Evolutionary conservation across 2,113 vertebrate genomes (phyloP), one percentile per base, ranked within the genome.

Genomic region (Agapornis roseicollis): DNA sequence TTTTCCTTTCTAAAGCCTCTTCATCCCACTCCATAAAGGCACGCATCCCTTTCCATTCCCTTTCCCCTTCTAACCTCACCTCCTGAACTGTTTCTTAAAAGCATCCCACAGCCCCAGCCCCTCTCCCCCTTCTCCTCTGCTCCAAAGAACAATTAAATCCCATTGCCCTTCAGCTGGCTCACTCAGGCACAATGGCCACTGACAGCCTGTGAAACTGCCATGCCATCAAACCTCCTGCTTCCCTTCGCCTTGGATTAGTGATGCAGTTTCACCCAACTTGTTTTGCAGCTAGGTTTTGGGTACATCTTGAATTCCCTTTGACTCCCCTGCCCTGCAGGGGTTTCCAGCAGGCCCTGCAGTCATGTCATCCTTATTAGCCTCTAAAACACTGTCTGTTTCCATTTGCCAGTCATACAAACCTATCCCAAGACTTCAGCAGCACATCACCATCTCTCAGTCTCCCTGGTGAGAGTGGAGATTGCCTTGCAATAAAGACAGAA

Each of bases 81-180:
- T 95, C 58, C 88, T 83, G 74, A 95, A 95, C 71, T 25, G 31
- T 12, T 41, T 77, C 66, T 61, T 46, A 61, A 86, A 91, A 88
- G 72, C 33, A 90, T 46, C 58, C 58, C 44, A 72, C 20, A 27
- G 41, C 47, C 25, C 24, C 20, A 46, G 77, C 20, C 23, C 9
- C 8, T 61, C 7, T 11, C 9, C 2, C 1, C 41, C 49, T 58
- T 65, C 49, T 64, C 56, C 52, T 42, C 72, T 65, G 61, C 83
- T 90, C 74, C 53, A 93, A 96, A 96, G 73, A 90, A 90, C 94
- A 96, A 96, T 97, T 96, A 97, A 94, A 91, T 39, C 65, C 72
- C 56, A 89, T 97, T 96, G 94, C 52, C 82, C 81, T 95, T 94
- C 85, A 92, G 42, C 85, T 80, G 94, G 74, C 42, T 72, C 70